Percentiles rank a stretch among this genome's conserved stretches.
These are phyloP conservation scores for Trichoplusia ni DNA, from an alignment of 1,140 invertebrate species.

Conservation along the genomic window DNA sequence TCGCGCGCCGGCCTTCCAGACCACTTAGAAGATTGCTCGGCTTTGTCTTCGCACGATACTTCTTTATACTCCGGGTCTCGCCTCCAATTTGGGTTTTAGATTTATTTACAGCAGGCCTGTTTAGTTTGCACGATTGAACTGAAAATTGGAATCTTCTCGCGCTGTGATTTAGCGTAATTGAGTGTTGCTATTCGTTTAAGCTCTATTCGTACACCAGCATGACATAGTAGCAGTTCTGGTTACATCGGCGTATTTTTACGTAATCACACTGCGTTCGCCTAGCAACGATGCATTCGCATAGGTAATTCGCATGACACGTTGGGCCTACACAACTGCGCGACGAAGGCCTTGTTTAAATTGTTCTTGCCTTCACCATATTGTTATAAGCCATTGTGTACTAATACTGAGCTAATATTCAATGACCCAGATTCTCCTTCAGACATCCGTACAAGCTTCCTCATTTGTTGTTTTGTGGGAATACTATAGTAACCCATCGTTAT, in stretches of 20 bases:
- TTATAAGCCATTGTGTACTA: constrained; percentile 67
- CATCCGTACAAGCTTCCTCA: constrained; percentile 43
- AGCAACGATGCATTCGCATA: constrained; percentile 40
- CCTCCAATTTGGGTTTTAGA: constrained; percentile 50
- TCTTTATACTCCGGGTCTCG: constrained; percentile 48
- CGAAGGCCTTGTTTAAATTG: constrained; percentile 67
- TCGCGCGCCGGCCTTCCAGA: constrained; percentile 55
- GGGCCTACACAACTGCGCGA: constrained; percentile 54
- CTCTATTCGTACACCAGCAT: background rate
- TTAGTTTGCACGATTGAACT: constrained; percentile 39
- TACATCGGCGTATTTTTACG: background rate
- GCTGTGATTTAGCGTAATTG: constrained; percentile 9
- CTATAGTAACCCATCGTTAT: background rate
- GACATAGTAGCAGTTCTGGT: background rate
- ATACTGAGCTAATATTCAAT: constrained; percentile 63
- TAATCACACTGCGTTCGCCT: background rate
- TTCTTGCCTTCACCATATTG: constrained; percentile 67
- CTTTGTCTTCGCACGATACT: constrained; percentile 63
- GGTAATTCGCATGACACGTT: constrained; percentile 58
- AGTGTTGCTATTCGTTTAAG: constrained; percentile 12
- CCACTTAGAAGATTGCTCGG: constrained; percentile 75
- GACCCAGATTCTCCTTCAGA: constrained; percentile 57
- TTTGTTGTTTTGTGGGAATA: constrained; percentile 12
- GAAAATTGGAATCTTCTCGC: constrained; percentile 17
- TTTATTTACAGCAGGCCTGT: constrained; percentile 43